Evolutionary conservation across 2,888 invertebrate species (phyloP), one percentile per base, ranked within the genome.

Genomic region (Eristalinus sepulchralis): DNA sequence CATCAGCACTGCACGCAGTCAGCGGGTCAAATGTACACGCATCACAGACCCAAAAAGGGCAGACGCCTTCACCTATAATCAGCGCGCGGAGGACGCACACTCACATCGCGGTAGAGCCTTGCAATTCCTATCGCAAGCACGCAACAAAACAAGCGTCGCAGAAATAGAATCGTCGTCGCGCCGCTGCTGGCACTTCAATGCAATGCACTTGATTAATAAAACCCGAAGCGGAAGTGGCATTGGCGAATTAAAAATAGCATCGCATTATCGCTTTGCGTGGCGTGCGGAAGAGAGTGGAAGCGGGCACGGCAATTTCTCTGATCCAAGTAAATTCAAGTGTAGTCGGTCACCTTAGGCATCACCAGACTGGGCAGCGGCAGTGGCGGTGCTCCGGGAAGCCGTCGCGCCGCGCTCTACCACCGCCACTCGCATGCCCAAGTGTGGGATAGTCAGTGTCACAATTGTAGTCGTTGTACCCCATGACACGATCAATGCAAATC

Each of bases 141-240:
- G 17, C 31, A 67, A 66, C 80, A n/a, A n/a, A 70, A 59, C 62
- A 75, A 55, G 55, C 34, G 77, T 53, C 55, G 39, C 78, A 75
- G 31, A 86, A 83, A 86, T 83, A 86, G 86, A 79, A 79, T 66
- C 71, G 70, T 79, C 79, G 60, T 4, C 47, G n/a, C 47, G 13
- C 47, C 17, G 17, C 39, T 1, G 34, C 82, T 63, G 78, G 62
- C 78, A 53, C 75, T 78, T 86, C 86, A 86, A 86, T 86, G 86
- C 66, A 86, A 86, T 57, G 83, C 86, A 86, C 86, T 86, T 86
- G 86, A 79, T 79, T 75, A 82, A 75, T 67, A 78, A 82, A 73
- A 78, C 72, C 53, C 78, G 59, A 71, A 67, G 62, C 86, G 86
- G 86, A 86, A 86, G 22, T 79, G 39, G 20, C 83, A 79, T 86